Evolutionary conservation across 2,888 invertebrate species (phyloP).

Genomic region (Oeneis ivallda): DNA sequence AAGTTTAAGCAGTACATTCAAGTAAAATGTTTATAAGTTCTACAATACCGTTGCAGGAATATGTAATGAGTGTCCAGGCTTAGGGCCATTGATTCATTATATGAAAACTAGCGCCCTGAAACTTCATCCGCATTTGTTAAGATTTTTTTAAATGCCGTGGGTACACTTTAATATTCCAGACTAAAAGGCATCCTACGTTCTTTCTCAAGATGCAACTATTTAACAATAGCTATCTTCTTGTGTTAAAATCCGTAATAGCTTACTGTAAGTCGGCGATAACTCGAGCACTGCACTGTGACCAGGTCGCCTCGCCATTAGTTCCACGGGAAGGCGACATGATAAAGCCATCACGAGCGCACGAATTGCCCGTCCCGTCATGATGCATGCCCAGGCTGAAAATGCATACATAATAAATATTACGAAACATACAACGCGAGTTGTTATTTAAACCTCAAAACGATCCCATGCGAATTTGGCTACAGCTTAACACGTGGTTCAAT

Average conservation of each 20-base stretch:
- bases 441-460: neutral
- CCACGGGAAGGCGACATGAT: slow-evolving; percentile 92
- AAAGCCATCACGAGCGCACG: slow-evolving; percentile 88
- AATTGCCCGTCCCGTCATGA: slow-evolving; percentile 88
- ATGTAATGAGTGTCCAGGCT: too few species aligned
- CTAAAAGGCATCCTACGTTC: too few species aligned
- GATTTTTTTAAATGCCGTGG: too few species aligned
- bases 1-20: too few species aligned
- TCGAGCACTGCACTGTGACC: slow-evolving; percentile 88
- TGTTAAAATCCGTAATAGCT: slow-evolving; percentile 2
- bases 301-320: slow-evolving; percentile 88
- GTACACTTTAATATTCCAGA: too few species aligned
- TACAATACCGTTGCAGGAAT: too few species aligned
- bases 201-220: neutral
- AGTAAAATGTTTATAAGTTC: too few species aligned
- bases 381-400: slow-evolving; percentile 89
- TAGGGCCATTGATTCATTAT: too few species aligned
- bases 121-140: too few species aligned
- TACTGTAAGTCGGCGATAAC: slow-evolving; percentile 84
- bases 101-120: too few species aligned
- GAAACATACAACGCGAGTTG: neutral
- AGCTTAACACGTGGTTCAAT: too few species aligned
- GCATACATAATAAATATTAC: slow-evolving; percentile 14
- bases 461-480: neutral
- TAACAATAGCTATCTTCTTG: neutral